Evolutionary conservation across 2,113 vertebrate genomes (phyloP), one percentile per base, ranked within the genome.

Genomic region (Clarias macrocephalus): DNA sequence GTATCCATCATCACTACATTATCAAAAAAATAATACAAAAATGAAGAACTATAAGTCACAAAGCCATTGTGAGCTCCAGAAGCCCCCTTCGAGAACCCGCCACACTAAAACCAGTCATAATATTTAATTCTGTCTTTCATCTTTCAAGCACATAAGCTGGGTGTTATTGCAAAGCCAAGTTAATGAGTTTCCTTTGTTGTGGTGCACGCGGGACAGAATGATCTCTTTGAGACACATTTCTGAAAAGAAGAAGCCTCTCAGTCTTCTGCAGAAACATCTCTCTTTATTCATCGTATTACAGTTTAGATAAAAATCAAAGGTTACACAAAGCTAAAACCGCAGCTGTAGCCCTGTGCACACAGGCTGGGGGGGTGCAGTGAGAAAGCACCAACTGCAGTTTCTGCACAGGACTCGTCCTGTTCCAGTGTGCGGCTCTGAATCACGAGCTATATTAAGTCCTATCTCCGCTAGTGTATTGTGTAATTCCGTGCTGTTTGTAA

Each of bases 261-360:
- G 5, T 37, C 28, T 72, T 23, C 28, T 23, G n/a, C 30, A 80
- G 16, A 33, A 30, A 21, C 1, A 28, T 12, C 48, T 37, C 52
- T 57, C 18, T 84, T 33, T 66, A 70, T 70, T 83, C 19, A 62
- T 19, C 37, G 10, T 21, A 57, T 30, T 68, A 84, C 54, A 73
- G 60, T 63, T 80, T 68, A 86, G 85, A 86, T 89, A 60, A 68
- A 42, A 83, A 83, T 86, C 72, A 79, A 83, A 77, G 33, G 15
- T 77, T 83, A 66, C 59, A 52, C 60, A 85, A 76, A 63, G 72
- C 33, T 59, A 77, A 75, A 85, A 73, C 80, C 83, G 65, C 28
- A 33, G 63, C 80, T 76, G 21, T 52, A 83, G 68, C 59, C 33
- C 80, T 33, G 59, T 21, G 57, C 56, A 87, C 28, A 87, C 86